Percentiles rank a stretch among this genome's conserved stretches.
Evolutionary conservation across 1,140 invertebrate genomes (phyloP).

Genomic region (Battus philenor): DNA sequence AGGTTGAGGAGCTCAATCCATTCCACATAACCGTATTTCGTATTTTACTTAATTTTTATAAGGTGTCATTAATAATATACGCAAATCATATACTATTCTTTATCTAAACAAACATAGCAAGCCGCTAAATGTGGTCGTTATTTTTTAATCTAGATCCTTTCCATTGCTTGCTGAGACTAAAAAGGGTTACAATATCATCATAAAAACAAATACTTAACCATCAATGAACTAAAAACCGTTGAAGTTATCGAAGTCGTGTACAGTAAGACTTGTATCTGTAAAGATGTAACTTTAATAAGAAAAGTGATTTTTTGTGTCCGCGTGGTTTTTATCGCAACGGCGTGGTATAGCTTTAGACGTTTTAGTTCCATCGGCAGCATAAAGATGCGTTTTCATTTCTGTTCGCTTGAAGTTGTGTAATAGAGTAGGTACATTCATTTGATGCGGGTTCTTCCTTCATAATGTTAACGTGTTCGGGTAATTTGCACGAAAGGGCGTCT

Average conservation of each 20-base stretch:
- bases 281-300: conserved; percentile 11
- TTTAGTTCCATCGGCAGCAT: conserved; percentile 51
- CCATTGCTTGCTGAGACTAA: too few relatives aligned
- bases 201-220: not conserved
- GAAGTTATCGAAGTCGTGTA: conserved; percentile 7
- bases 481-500: conserved; percentile 20
- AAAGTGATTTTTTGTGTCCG: conserved; percentile 23
- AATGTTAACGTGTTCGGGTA: conserved; percentile 35
- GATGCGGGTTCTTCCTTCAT: conserved; percentile 35
- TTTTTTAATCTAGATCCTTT: too few relatives aligned
- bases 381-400: conserved; percentile 58
- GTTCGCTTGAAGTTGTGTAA: conserved; percentile 37
- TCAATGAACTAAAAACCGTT: conserved; percentile 13
- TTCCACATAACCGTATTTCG: too few relatives aligned
- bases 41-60: too few relatives aligned
- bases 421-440: conserved; percentile 31
- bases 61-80: too few relatives aligned
- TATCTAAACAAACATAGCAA: too few relatives aligned
- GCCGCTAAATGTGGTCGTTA: too few relatives aligned
- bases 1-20: too few relatives aligned
- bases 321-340: conserved; percentile 30
- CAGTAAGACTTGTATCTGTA: conserved; percentile 9
- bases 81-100: too few relatives aligned
- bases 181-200: too few relatives aligned
- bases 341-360: conserved; percentile 30